Base-by-base conservation (phyloP, 2,797 vertebrate species). In the Myoxocephalus aenaeus region DNA sequence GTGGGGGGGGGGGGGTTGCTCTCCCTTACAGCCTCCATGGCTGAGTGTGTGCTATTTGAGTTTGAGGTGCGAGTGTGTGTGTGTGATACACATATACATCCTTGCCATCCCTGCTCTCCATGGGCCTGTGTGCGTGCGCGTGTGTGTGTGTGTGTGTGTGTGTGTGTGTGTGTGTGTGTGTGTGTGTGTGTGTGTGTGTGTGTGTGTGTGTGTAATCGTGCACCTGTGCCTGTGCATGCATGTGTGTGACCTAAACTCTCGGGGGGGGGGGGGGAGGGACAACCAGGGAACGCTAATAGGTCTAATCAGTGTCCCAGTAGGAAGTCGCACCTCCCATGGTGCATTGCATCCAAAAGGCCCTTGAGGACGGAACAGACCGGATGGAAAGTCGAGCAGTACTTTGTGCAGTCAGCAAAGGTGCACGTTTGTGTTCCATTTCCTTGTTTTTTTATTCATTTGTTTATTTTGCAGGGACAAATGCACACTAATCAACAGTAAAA, bases 221-320 rank as follows among this genome's bases (percentile, higher is more conserved):
- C 70, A 80, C 57, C 68, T 79, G 68, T 56, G 70, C 18, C 27
- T n/a, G 36, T 53, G 9, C 38, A 25, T 50, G 34, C 50, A 44
- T 61, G 53, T 73, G 22, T 61, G 70, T 64, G 36, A 63, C 58
- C 65, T 82, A 11, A 87, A 32, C 38, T 73, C 85, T 82, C 89
- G 46, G n/a, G 18, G 70, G 87, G 32, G 77, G n/a, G n/a, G n/a
- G n/a, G n/a, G n/a, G n/a, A n/a, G n/a, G n/a, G 80, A 44, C 84
- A 65, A 73, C 81, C 36, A 79, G 87, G 87, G 90, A 92, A 67
- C n/a, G 38, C 70, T 92, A 94, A 94, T 93, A 77, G 80, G 64
- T 62, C 72, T 93, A 93, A 93, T 92, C 76, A 85, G 66, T 20
- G 70, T 82, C 88, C 85, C 88, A 12, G 70, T 53, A 80, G 92